Conservation (phyloP, 2,113 vertebrate species). For the Entomyzon cyanotis region DNA sequence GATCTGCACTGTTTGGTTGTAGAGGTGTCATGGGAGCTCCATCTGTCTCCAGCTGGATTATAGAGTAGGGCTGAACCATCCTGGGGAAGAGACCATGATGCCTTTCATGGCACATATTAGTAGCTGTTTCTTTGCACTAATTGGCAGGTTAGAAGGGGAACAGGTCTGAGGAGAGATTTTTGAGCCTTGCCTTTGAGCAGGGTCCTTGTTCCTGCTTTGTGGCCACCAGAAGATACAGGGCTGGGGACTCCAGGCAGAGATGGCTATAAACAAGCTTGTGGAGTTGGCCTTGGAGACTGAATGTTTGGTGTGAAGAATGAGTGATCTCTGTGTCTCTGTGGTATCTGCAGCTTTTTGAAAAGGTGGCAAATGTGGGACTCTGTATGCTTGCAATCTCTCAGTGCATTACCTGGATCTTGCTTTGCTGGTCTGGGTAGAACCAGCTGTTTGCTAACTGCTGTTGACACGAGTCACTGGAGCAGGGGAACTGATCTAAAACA, state of each 20-base stretch:
- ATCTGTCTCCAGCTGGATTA: neutral
- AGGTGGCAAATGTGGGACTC: neutral
- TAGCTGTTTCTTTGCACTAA: neutral
- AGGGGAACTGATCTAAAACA: neutral
- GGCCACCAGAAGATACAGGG: neutral
- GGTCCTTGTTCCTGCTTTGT: neutral
- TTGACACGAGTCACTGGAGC: neutral
- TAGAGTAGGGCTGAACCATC: neutral
- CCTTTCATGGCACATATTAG: no score
- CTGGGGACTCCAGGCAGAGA: neutral
- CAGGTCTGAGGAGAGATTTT: neutral
- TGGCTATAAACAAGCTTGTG: neutral
- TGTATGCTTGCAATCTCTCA: neutral
- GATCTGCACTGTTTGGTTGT: neutral
- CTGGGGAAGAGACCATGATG: rapidly evolving
- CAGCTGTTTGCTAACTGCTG: neutral
- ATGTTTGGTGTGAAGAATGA: neutral
- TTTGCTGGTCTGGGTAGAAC: neutral
- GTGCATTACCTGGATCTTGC: rapidly evolving
- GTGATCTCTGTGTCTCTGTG: neutral
- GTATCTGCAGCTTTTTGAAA: neutral
- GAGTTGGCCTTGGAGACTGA: neutral
- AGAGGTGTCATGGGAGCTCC: neutral
- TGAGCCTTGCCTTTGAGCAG: neutral
- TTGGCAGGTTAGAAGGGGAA: neutral